Base-by-base conservation (phyloP, 2,797 vertebrate species). In the Chiroxiphia lanceolata region DNA sequence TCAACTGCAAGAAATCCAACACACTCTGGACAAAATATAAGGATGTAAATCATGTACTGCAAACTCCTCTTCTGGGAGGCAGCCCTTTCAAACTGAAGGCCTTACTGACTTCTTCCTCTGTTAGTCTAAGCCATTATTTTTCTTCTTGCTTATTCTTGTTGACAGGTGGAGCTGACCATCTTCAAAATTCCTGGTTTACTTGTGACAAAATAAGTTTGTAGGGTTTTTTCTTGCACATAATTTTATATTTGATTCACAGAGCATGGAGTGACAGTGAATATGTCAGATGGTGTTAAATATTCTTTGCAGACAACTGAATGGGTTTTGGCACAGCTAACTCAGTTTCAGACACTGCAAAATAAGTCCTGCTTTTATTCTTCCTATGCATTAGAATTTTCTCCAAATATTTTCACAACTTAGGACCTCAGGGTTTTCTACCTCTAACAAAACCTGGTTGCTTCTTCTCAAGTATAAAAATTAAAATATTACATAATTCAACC, bases 251-350 rank as follows among this genome's bases (percentile, higher is more conserved):
- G 87, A 95, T 95, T 94, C 92, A 80, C 83, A 90, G 85, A 94
- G 83, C 94, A 91, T 75, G 45, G 89, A 94, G 74, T 91, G 89
- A 95, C 71, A 92, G 85, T 80, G 79, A 94, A 78, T 96, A 93
- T 95, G 94, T 96, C 94, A 95, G 82, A 94, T 54, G 34, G 74
- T 86, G 85, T 92, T 96, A 96, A 96, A 80, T 94, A 87, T 76
- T 94, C 84, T 95, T 93, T 94, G 60, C 54, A 82, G 89, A 95
- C 53, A 87, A 68, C 90, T 88, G 94, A 94, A 96, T 93, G 76
- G 64, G 42, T 88, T 96, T 95, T 96, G 94, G 95, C 95, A 95
- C 78, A 57, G 91, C 90, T 85, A 91, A 94, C 85, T 89, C 94
- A 33, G 76, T 90, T 95, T 91, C 59, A 92, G 91, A 93, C 33